phyloP scores from a whole-genome alignment of 2,888 invertebrate genomes.

The Thereva nobilitata region DNA sequence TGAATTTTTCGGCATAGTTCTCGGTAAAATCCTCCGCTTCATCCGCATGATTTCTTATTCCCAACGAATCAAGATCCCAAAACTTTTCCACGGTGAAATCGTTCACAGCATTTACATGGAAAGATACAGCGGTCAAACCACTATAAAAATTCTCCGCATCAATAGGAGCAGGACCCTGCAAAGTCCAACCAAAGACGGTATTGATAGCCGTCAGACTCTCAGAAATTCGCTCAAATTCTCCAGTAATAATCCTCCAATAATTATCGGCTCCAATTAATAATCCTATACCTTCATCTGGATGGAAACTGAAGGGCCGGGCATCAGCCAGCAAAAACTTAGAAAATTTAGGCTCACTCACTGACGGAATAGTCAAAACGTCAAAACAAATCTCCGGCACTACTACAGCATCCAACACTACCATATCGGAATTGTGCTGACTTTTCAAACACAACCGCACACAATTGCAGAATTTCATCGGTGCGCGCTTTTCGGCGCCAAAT shows the following conservation, averaged over 20 bases:
- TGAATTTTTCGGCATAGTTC: not conserved
- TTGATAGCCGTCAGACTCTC: constrained; percentile 26
- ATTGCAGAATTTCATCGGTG: constrained; percentile 23
- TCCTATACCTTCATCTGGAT: constrained; percentile 24
- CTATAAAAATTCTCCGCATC: not conserved
- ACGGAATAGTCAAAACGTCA: constrained; percentile 24
- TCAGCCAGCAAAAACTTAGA: constrained; percentile 13
- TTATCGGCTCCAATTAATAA: constrained; percentile 32
- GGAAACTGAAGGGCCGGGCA: constrained; percentile 3
- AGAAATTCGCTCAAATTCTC: constrained; percentile 31
- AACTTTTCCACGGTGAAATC: constrained; percentile 30
- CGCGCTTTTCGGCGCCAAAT: constrained; percentile 35
- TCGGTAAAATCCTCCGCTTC: not conserved
- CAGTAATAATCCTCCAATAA: constrained; percentile 37
- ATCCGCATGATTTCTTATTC: constrained; percentile 5
- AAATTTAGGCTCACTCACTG: constrained; percentile 17
- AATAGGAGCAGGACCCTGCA: constrained; percentile 32
- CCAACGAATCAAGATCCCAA: constrained; percentile 35
- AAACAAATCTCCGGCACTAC: constrained; percentile 34
- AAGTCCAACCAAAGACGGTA: constrained; percentile 36
- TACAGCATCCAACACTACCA: constrained; percentile 30
- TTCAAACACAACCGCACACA: constrained; percentile 24
- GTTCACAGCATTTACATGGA: constrained; percentile 16
- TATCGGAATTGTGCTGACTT: constrained; percentile 32
- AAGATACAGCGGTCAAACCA: not conserved